A percentile compares a stretch with the other conserved stretches of the same genome.
These are phyloP conservation scores for Paramormyrops hopkinsi DNA, from an alignment of 2,797 vertebrate genomes.

Conservation along the genomic window DNA sequence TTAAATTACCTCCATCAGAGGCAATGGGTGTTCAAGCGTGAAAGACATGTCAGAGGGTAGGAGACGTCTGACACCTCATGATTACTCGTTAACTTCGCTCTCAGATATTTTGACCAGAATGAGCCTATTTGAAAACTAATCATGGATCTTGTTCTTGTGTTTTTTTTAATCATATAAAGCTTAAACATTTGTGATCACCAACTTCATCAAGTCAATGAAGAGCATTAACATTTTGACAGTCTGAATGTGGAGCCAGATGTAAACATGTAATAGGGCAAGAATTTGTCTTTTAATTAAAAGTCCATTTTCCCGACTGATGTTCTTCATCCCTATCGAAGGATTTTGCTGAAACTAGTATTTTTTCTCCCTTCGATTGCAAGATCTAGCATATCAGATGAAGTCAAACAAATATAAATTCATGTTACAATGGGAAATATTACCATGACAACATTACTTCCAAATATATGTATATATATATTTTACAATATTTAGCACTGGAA, in stretches of 20 bases:
- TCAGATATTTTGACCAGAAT: neutral
- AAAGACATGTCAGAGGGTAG: neutral
- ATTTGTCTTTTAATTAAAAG: neutral
- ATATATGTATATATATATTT: neutral
- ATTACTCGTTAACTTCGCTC: neutral
- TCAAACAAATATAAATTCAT: neutral
- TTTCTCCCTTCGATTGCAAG: neutral
- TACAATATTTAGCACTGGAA: neutral
- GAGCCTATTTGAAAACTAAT: neutral
- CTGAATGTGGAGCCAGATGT: neutral
- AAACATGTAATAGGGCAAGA: neutral
- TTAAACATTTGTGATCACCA: neutral
- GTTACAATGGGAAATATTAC: neutral
- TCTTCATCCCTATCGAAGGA: neutral
- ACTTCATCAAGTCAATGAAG: neutral
- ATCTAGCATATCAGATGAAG: neutral
- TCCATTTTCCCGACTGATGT: neutral
- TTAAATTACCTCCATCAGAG: constrained; percentile 1
- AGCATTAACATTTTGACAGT: neutral
- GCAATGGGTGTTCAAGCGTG: neutral
- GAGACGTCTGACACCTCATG: neutral
- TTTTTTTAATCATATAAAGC: neutral
- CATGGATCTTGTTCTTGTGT: neutral
- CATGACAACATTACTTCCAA: neutral
- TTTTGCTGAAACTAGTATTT: neutral